Base-by-base conservation (phyloP, 2,797 vertebrate species). In the Thripadectes ignobilis region DNA sequence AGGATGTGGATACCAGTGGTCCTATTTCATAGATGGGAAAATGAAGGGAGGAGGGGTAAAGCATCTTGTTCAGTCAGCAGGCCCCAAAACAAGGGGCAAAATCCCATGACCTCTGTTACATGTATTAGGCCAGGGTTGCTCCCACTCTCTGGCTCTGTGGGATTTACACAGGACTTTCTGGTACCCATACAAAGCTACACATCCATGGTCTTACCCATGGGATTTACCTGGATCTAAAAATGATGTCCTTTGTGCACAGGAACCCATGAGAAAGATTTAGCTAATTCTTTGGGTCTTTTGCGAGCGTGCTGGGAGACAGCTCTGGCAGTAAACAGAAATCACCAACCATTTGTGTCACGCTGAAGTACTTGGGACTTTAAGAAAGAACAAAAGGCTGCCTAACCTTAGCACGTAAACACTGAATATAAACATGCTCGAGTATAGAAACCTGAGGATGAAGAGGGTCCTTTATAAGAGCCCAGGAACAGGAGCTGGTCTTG, bases 401-500 rank as follows among this genome's bases (percentile, higher is more conserved):
- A 54, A 84, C 46, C 36, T 61, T 77, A 85, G 88, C 63, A 26
- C 17, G 49, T 32, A 85, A 61, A 85, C 52, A 38, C 18, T 58
- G 49, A 38, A 29, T 67, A 38, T 67, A 72, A 86, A 91, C 89
- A 93, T 6, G 29, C 46, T 65, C 30, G 6, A 65, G 68, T 7
- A n/a, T 58, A 68, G 85, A 86, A 74, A 79, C n/a, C 55, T 38
- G 84, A 73, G 59, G 93, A 93, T 96, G 93, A 96, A 96, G 95
- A 89, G 71, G 88, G 95, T 93, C 88, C 88, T 96, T 96, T 66
- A 77, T 96, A 87, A 88, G 77, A 93, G 80, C 74, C 49, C 57
- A 77, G 72, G 88, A 95, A 95, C 92, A 96, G 93, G 93, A 94
- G 84, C 93, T 80, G 90, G 92, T 92, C 96, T 97, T 97, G 86